A percentile compares a stretch with the other conserved stretches of the same genome.
Evolutionary conservation across 2,888 invertebrate genomes (phyloP).

Genomic region (Ophioninae sp.): DNA sequence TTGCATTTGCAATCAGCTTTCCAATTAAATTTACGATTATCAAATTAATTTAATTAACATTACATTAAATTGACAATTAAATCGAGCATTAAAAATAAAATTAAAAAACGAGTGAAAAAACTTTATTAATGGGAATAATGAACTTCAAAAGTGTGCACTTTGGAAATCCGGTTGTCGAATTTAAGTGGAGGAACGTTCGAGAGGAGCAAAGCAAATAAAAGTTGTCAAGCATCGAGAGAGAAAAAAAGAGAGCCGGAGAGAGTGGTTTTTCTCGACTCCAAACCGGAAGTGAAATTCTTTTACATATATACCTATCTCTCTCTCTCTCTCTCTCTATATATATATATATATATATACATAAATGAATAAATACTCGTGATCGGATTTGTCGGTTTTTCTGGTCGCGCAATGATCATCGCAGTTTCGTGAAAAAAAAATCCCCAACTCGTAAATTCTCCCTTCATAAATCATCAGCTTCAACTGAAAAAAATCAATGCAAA

Average conservation of each 20-base stretch:
- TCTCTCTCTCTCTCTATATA: no score
- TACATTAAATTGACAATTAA: no score
- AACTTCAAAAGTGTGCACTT: slow-evolving; percentile 6
- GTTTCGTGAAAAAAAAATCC: slow-evolving; percentile 32
- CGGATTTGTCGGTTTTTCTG: slow-evolving; percentile 46
- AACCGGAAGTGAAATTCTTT: slow-evolving; percentile 40
- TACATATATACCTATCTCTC: no score
- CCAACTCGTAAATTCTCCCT: slow-evolving; percentile 9
- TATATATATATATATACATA: slow-evolving; percentile 6
- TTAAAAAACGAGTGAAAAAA: slow-evolving; percentile 11
- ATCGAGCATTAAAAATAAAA: no score
- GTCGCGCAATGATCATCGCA: slow-evolving; percentile 43
- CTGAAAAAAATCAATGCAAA: neutral
- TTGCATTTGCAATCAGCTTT: neutral
- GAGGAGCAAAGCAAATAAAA: neutral
- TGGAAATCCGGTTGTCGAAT: slow-evolving; percentile 24
- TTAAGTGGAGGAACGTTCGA: neutral
- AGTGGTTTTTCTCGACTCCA: slow-evolving; percentile 23
- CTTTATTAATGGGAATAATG: neutral
- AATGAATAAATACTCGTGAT: slow-evolving; percentile 1
- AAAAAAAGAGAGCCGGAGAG: neutral
- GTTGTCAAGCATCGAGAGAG: neutral
- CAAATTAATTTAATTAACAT: no score
- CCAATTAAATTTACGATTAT: no score
- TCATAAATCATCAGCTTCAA: neutral